Conservation (phyloP, 2,888 invertebrate species). For the Dione juno region DNA sequence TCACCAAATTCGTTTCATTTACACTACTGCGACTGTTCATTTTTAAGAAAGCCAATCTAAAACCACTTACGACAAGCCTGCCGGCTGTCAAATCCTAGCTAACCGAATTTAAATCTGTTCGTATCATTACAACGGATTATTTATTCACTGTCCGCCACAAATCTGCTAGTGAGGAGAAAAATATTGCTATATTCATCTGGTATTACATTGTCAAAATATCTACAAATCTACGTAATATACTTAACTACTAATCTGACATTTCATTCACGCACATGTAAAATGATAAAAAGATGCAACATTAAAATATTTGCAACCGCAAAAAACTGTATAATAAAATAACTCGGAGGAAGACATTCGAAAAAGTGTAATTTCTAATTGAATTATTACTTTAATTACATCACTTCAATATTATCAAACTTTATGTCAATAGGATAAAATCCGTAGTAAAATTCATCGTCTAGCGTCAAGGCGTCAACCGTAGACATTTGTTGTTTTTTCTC, state of each 20-base stretch:
- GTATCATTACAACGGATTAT: slow-evolving; percentile 68
- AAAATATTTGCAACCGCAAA: slow-evolving; percentile 52
- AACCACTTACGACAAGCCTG: slow-evolving; percentile 71
- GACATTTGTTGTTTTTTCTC: slow-evolving; percentile 57
- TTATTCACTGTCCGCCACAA: slow-evolving; percentile 51
- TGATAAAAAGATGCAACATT: slow-evolving; percentile 66
- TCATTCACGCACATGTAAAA: slow-evolving; percentile 77
- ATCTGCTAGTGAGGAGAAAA: slow-evolving; percentile 49
- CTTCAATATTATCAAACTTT: slow-evolving; percentile 49
- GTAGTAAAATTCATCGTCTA: slow-evolving; percentile 61
- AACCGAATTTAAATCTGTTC: slow-evolving; percentile 68
- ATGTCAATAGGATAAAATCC: slow-evolving; percentile 54
- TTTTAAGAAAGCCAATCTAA: slow-evolving; percentile 68
- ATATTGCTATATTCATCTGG: slow-evolving; percentile 51
- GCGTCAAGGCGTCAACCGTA: slow-evolving; percentile 79
- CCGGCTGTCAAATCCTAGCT: slow-evolving; percentile 76
- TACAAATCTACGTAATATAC: slow-evolving; percentile 58
- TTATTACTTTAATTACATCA: slow-evolving; percentile 51
- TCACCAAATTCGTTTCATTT: slow-evolving; percentile 80
- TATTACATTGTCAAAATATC: slow-evolving; percentile 71
- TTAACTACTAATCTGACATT: slow-evolving; percentile 68
- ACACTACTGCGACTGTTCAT: slow-evolving; percentile 80
- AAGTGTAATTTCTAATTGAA: slow-evolving; percentile 46
- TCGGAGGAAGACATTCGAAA: slow-evolving; percentile 60
- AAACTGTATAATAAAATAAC: slow-evolving; percentile 48